Evolutionary conservation across 1,140 invertebrate species (phyloP).

Genomic region (Apis cerana): DNA sequence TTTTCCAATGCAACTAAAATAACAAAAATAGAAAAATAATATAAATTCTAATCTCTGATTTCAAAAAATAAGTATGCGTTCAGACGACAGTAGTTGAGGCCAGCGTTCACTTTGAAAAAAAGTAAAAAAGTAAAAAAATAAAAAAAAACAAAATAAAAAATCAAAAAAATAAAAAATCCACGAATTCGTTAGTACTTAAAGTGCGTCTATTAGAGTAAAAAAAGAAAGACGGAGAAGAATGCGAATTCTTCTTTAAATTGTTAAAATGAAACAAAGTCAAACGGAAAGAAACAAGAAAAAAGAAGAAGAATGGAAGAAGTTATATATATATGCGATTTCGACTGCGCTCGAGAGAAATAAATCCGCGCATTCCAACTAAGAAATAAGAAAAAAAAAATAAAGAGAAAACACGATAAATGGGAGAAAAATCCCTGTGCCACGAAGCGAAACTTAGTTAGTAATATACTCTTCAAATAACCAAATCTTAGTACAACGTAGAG

Average conservation of each 20-base stretch:
- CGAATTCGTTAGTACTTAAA: constrained; percentile 72
- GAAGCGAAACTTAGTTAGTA: constrained; percentile 65
- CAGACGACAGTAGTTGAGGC: constrained; percentile 17
- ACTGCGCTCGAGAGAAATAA: neutral
- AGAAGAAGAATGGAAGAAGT: neutral
- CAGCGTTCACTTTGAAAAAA: constrained; percentile 3
- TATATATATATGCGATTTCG: neutral
- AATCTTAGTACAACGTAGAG: constrained; percentile 76
- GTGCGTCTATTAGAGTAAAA: constrained; percentile 28
- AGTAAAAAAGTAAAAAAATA: neutral
- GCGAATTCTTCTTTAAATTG: constrained; percentile 6
- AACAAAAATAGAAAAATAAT: neutral
- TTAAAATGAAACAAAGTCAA: neutral
- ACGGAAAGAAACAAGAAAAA: neutral
- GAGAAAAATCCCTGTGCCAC: constrained; percentile 64
- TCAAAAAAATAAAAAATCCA: constrained; percentile 1
- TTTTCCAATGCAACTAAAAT: neutral
- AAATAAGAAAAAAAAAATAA: neutral
- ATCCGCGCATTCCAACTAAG: constrained; percentile 34
- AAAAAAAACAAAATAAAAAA: neutral
- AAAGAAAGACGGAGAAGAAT: constrained; percentile 2
- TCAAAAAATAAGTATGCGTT: neutral
- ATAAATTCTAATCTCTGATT: neutral
- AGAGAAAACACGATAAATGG: neutral
- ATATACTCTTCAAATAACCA: constrained; percentile 70